Percentiles rank a stretch among this genome's conserved stretches.
Conservation (phyloP, 2,113 vertebrate species). For the Gymnorhina tibicen region DNA sequence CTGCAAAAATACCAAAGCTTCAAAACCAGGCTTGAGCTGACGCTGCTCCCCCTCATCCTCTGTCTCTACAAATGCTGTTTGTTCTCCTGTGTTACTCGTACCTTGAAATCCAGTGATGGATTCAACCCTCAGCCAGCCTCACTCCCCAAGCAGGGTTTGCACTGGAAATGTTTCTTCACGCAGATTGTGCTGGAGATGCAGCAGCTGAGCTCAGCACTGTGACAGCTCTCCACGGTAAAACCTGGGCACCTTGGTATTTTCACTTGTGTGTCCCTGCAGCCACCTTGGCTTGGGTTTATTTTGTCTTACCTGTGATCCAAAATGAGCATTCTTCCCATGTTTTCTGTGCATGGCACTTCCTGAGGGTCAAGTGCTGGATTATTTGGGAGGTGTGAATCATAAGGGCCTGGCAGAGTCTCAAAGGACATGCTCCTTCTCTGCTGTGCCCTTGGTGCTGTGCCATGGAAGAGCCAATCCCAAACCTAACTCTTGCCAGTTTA, state of each 20-base stretch:
- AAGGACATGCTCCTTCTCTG: accelerated
- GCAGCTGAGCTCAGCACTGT: background rate
- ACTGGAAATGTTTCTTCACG: background rate
- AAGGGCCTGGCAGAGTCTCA: background rate
- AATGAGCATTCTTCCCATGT: accelerated
- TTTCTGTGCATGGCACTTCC: background rate
- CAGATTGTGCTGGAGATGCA: background rate
- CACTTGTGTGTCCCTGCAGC: background rate
- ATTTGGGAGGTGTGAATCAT: background rate
- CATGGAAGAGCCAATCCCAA: background rate
- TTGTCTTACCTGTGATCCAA: background rate
- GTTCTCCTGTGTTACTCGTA: background rate
- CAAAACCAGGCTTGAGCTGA: background rate
- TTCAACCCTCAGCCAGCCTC: background rate
- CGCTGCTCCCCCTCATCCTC: background rate
- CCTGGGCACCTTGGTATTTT: accelerated
- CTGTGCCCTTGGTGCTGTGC: background rate
- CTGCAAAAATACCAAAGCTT: background rate
- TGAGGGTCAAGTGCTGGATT: background rate
- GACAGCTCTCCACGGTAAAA: background rate
- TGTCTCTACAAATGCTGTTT: background rate
- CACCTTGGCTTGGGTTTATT: background rate
- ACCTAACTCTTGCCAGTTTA: background rate
- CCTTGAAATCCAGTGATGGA: background rate
- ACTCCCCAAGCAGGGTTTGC: accelerated